Evolutionary conservation across 23 tunicate species (phyloP), one percentile per base, ranked within the genome.

Genomic region (Ascidia mentula): DNA sequence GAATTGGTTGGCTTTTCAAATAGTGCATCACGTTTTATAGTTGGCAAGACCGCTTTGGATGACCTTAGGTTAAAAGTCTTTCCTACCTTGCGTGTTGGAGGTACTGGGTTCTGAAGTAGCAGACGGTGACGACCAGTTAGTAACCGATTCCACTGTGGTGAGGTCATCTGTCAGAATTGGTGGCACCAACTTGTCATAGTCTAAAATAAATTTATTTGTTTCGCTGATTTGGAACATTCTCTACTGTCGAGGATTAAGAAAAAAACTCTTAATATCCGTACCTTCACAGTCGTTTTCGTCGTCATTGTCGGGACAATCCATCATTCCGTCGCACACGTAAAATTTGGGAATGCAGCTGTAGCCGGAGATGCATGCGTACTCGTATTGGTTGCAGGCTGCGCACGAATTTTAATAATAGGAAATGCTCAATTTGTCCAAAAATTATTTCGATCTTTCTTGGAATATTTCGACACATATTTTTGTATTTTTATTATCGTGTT

Each of bases 261-360:
- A 53, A 9, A 53, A 6, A 5, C 13, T 6, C 28, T 3, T 53
- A 53, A 53, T 53, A 9, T 6, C 1, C 65, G 4, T 9, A 53
- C 65, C 65, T 20, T 28, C 18, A 60, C 83, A 82, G 42, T 78
- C 36, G 18, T 32, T 22, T 72, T 91, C 97, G 59, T 91, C 97
- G 39, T 91, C 97, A 0, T 46, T 73, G 69, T 72, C 87, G n/a
- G 86, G 90, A 78, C 97, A 91, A 72, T 91, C 97, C 0, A 37
- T 33, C n/a, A 31, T 31, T 32, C 90, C 90, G 37, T 91, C 87
- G 69, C 97, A 91, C 0, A 86, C 30, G 18, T 46, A 73, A 3
- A 30, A 28, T 1, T 65, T n/a, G 20, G 85, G 69, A 32, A 90
- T 65, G 40, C 96, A 90, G 13, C 35, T 90, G 0, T 69, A 34